Evolutionary conservation across 1,140 invertebrate species (phyloP), one percentile per base, ranked within the genome.

Genomic region (Drosophila pectinifera): DNA sequence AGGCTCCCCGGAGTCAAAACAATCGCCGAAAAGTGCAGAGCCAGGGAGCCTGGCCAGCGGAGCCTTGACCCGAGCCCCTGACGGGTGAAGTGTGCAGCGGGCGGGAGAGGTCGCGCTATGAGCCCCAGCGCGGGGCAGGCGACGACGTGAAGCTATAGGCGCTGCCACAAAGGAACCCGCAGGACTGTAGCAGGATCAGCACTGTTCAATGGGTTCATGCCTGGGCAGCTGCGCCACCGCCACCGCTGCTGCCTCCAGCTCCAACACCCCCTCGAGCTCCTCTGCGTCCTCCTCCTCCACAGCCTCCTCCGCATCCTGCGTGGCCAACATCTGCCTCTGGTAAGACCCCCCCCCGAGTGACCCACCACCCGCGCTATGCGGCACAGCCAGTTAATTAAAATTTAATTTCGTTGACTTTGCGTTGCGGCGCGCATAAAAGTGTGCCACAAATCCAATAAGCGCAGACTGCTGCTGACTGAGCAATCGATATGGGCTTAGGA

Each of bases 161-260:
- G 38, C 55, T 31, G 51, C 34, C 20, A 49, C 24, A 38, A 43
- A 56, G 41, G 39, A 20, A n/a, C 41, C 51, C 22, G 43, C 39
- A 20, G 26, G 18, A 24, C 28, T 48, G 49, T n/a, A 38, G 41
- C 41, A 28, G 57, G 68, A 48, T 42, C 16, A 38, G 41, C 41
- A 39, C 22, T 58, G 49, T 68, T 88, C 73, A 56, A 90, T 90
- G 85, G 85, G 85, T 83, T 84, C 85, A 79, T 90, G 85, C 54
- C 63, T 90, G 31, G 85, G 85, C 69, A 85, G 80, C 78, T 89
- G 85, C 34, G 72, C 73, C 38, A 48, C 72, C 68, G 59, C 69
- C 65, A 64, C 28, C 63, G 42, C 62, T 45, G 22, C 45, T 41
- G 36, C 48, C 31, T 42, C 63, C 49, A 61, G 20, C 73, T 31